Evolutionary conservation across 1,140 invertebrate genomes (phyloP).

Genomic region (Zaprionus kolodkinae): DNA sequence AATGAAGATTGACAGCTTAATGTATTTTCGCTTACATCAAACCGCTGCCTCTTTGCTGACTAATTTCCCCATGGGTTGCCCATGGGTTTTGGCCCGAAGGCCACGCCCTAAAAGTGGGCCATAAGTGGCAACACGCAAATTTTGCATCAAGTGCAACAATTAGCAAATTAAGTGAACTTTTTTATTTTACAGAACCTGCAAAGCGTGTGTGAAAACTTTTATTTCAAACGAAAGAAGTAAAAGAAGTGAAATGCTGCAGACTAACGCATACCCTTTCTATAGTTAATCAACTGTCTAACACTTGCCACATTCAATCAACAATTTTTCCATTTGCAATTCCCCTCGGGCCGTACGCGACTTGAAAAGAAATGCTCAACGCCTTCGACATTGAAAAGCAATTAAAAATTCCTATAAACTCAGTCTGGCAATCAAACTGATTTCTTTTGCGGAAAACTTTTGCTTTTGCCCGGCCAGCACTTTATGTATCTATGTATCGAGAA

Average conservation of each 20-base stretch:
- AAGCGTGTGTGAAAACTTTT: slow-evolving; percentile 22
- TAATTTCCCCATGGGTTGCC: slow-evolving; percentile 63
- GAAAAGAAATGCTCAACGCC: neutral
- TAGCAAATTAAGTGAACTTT: slow-evolving; percentile 78
- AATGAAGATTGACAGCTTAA: slow-evolving; percentile 82
- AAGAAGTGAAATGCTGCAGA: neutral
- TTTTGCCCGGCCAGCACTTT: neutral
- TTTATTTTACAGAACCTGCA: slow-evolving; percentile 20
- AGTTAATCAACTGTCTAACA: neutral
- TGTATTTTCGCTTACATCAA: slow-evolving; percentile 70
- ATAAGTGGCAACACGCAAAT: slow-evolving; percentile 51
- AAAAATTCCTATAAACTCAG: slow-evolving; percentile 35
- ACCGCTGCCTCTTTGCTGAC: slow-evolving; percentile 60
- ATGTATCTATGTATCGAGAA: too few relatives aligned
- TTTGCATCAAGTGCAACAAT: slow-evolving; percentile 68
- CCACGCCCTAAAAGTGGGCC: slow-evolving; percentile 41
- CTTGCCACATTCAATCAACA: neutral
- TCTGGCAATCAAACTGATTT: slow-evolving; percentile 44
- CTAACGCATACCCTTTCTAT: neutral
- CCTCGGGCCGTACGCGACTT: neutral
- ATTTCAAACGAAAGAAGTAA: slow-evolving; percentile 1
- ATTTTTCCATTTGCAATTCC: neutral
- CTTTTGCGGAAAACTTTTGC: slow-evolving; percentile 42
- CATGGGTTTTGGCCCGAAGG: neutral
- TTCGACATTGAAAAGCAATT: slow-evolving; percentile 74